These are phyloP conservation scores for Agrotis exclamationis DNA, from an alignment of 2,888 invertebrate species.

Conservation along the genomic window DNA sequence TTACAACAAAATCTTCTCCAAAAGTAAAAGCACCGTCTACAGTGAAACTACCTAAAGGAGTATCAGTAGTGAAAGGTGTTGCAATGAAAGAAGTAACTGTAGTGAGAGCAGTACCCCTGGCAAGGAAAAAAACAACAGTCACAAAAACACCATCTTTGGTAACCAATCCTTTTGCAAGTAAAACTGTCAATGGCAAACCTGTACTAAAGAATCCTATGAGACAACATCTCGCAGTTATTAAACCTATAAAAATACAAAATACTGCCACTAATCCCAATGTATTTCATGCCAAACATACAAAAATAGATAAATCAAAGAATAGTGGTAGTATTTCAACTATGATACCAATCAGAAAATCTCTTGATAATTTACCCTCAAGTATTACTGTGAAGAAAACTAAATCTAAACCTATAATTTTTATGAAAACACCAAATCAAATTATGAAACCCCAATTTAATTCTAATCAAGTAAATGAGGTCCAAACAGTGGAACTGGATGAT, in stretches of 20 bases:
- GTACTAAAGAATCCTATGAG: conserved; percentile 45
- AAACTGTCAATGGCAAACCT: conserved; percentile 65
- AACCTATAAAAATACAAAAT: conserved; percentile 44
- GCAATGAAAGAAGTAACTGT: conserved; percentile 17
- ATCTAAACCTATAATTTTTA: conserved; percentile 48
- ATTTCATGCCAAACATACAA: conserved; percentile 54
- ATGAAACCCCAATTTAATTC: not conserved
- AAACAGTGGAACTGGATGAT: conserved; percentile 85
- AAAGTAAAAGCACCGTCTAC: not conserved
- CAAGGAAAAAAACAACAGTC: conserved; percentile 29
- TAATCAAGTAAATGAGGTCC: conserved; percentile 62
- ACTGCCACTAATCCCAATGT: conserved; percentile 58
- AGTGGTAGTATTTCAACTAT: conserved; percentile 38
- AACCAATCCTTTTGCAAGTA: conserved; percentile 67
- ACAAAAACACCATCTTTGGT: conserved; percentile 21
- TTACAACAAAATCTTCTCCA: not conserved
- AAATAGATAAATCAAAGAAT: conserved; percentile 36
- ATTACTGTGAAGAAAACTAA: conserved; percentile 79
- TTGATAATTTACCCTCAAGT: conserved; percentile 77
- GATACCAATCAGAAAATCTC: conserved; percentile 61
- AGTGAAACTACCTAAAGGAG: conserved; percentile 60
- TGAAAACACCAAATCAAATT: conserved; percentile 47
- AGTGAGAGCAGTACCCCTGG: conserved; percentile 40
- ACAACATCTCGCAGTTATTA: conserved; percentile 39
- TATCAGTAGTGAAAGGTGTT: conserved; percentile 32